Evolutionary conservation across 1,140 invertebrate genomes (phyloP).

Genomic region (Pseudomyrmex dendroicus): DNA sequence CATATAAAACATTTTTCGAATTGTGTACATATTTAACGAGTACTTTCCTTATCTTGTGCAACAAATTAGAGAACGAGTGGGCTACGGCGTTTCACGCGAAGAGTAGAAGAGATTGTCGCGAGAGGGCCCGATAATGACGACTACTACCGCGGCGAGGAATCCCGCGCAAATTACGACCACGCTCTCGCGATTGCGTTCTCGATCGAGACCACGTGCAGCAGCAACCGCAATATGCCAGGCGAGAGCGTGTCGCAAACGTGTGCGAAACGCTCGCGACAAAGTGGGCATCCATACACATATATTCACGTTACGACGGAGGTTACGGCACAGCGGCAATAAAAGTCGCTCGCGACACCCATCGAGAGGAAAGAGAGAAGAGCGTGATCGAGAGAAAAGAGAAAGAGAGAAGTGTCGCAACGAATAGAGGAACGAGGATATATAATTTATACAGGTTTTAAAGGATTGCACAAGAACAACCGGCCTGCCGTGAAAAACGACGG

Average conservation of each 20-base stretch:
- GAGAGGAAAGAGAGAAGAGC: slow-evolving; percentile 34
- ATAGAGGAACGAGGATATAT: slow-evolving; percentile 55
- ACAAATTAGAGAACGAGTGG: slow-evolving; percentile 35
- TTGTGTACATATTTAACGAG: neutral
- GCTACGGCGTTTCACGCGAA: slow-evolving; percentile 10
- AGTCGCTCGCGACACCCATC: slow-evolving; percentile 62
- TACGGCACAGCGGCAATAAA: slow-evolving; percentile 64
- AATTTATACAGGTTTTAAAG: slow-evolving; percentile 78
- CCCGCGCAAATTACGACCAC: slow-evolving; percentile 43
- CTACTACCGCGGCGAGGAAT: slow-evolving; percentile 35
- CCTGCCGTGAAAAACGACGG: slow-evolving; percentile 49
- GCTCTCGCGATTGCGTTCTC: slow-evolving; percentile 49
- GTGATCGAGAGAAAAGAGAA: neutral
- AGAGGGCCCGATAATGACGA: slow-evolving; percentile 35
- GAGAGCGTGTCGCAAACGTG: slow-evolving; percentile 59
- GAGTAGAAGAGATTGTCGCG: slow-evolving; percentile 11
- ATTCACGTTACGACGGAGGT: slow-evolving; percentile 43
- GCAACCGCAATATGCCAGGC: slow-evolving; percentile 45
- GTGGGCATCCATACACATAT: slow-evolving; percentile 25
- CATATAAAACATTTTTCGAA: neutral
- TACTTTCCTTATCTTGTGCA: slow-evolving; percentile 38
- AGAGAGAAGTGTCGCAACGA: slow-evolving; percentile 60
- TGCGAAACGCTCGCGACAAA: slow-evolving; percentile 60
- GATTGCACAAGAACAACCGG: slow-evolving; percentile 78
- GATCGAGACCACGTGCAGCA: slow-evolving; percentile 38